phyloP scores from a whole-genome alignment of 1,140 invertebrate species.

The Thrips palmi region DNA sequence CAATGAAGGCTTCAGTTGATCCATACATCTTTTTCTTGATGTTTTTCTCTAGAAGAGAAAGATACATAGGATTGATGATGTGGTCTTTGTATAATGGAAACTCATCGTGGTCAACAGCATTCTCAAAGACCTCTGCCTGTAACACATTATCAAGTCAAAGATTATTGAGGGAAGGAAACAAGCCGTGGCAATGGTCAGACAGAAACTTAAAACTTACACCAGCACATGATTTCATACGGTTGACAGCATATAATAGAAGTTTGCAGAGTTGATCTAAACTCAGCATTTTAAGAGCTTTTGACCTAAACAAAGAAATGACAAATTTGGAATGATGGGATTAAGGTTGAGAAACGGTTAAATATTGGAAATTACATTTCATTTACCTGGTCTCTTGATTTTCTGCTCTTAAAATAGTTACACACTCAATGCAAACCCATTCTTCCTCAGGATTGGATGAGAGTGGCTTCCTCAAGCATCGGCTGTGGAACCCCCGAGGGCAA shows the following conservation, averaged over 20 bases:
- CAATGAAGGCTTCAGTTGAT: constrained; percentile 73
- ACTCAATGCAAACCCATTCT: constrained; percentile 78
- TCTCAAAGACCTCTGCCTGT: constrained; percentile 51
- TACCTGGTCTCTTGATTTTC: constrained; percentile 47
- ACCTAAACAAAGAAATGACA: constrained; percentile 25
- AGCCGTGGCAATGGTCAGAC: constrained; percentile 8
- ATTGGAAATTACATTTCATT: not conserved
- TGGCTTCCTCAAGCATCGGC: constrained; percentile 44
- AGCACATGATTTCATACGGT: constrained; percentile 47
- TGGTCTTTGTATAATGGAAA: constrained; percentile 61
- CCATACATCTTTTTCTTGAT: constrained; percentile 61
- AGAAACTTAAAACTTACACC: constrained; percentile 34
- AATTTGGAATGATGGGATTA: not conserved
- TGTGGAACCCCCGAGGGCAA: constrained; percentile 73
- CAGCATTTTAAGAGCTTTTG: constrained; percentile 49
- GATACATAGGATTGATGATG: constrained; percentile 70
- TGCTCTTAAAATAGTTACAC: constrained; percentile 53
- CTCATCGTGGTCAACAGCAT: constrained; percentile 43
- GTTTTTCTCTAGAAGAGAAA: constrained; percentile 54
- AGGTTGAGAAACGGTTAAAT: not conserved
- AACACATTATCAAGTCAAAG: constrained; percentile 18
- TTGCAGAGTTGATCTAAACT: constrained; percentile 50
- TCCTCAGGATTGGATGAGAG: constrained; percentile 29
- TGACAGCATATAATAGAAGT: constrained; percentile 52
- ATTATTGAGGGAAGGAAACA: constrained; percentile 8